These are phyloP conservation scores for Protophormia terraenovae DNA, from an alignment of 2,888 invertebrate species.

Conservation along the genomic window DNA sequence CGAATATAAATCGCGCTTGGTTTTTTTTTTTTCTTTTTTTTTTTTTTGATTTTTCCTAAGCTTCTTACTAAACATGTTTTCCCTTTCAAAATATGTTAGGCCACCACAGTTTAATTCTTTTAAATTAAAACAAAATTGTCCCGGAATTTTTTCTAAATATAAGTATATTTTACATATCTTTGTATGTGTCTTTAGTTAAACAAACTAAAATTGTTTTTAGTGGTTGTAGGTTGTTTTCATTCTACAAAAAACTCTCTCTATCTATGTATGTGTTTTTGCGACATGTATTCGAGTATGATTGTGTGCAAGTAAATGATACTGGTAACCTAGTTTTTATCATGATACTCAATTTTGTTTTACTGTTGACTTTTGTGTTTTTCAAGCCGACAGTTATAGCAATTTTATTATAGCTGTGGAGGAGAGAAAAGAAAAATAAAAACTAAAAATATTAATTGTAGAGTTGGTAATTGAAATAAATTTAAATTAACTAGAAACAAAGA, in stretches of 20 bases:
- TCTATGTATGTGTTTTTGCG: no score
- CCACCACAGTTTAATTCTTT: constrained; percentile 1
- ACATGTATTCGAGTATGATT: background rate
- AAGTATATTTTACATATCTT: background rate
- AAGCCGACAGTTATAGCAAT: background rate
- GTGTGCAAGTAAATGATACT: constrained; percentile 21
- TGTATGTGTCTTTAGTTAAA: background rate
- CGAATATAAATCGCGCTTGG: no score
- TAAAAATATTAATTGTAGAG: background rate
- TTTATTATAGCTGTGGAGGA: background rate
- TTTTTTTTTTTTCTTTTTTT: no score
- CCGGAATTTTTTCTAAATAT: background rate
- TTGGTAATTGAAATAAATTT: constrained; percentile 11
- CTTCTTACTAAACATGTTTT: no score
- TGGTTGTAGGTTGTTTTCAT: constrained; percentile 13
- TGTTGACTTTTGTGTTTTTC: background rate
- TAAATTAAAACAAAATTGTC: constrained; percentile 33
- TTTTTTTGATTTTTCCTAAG: no score
- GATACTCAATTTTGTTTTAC: background rate
- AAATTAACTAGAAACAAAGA: background rate
- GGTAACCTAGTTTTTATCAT: constrained; percentile 55
- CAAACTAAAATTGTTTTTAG: constrained; percentile 42
- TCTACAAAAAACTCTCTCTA: background rate
- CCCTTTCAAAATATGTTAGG: background rate
- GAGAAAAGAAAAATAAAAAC: background rate